Percentiles rank a stretch among this genome's conserved stretches.
phyloP scores from a whole-genome alignment of 1,140 invertebrate genomes.

The Drosophila setifemur region DNA sequence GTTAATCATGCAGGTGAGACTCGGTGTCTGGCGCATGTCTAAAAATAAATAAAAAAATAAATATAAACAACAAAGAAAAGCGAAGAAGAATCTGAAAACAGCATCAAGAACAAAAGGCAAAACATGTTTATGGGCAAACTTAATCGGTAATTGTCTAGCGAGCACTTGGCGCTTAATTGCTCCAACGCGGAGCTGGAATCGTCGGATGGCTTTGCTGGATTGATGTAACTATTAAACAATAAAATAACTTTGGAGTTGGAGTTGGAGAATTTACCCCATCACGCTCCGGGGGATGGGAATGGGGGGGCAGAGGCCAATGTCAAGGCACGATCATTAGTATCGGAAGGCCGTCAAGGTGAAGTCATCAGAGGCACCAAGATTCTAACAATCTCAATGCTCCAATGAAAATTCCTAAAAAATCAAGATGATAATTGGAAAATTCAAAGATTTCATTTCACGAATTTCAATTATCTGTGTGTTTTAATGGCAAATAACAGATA shows the following conservation, averaged over 20 bases:
- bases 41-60: conserved; percentile 58
- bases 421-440: no score
- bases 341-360: conserved; percentile 50
- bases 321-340: conserved; percentile 43
- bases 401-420: not conserved
- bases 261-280: conserved; percentile 9
- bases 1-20: conserved; percentile 62
- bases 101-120: conserved; percentile 40
- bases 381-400: conserved; percentile 11
- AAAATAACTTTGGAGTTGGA: conserved; percentile 26
- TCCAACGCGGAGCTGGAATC: conserved; percentile 15
- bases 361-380: conserved; percentile 44
- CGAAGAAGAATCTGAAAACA: conserved; percentile 9
- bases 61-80: conserved; percentile 30
- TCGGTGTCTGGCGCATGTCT: conserved; percentile 36
- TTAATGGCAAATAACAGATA: no score
- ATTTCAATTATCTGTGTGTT: conserved; percentile 3
- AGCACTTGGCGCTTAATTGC: conserved; percentile 74
- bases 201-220: conserved; percentile 24
- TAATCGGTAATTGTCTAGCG: conserved; percentile 58
- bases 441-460: no score
- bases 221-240: conserved; percentile 54
- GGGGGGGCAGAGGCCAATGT: conserved; percentile 35
- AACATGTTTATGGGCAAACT: conserved; percentile 41
- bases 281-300: not conserved